Conservation (phyloP, 2,797 vertebrate genomes). For the Chelidonichthys spinosus region DNA sequence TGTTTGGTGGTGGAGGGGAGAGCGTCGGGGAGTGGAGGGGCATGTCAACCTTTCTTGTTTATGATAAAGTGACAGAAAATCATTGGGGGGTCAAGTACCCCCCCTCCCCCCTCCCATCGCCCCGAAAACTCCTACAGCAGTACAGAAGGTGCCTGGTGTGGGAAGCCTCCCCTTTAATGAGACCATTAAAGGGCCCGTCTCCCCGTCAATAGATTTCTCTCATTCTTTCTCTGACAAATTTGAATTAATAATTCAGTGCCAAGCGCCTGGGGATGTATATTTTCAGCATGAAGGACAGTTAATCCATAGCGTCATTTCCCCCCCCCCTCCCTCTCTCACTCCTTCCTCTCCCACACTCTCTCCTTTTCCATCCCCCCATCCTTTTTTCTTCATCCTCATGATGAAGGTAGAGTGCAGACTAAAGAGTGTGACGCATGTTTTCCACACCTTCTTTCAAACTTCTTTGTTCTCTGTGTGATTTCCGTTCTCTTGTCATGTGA, state of each 20-base stretch:
- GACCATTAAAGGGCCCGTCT: constrained; percentile 86
- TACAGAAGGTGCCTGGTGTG: constrained; percentile 77
- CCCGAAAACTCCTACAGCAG: constrained; percentile 82
- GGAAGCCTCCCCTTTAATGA: constrained; percentile 86
- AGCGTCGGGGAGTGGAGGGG: constrained; percentile 53
- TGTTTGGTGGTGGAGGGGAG: constrained; percentile 62
- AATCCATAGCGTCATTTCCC: constrained; percentile 86
- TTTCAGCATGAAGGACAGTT: constrained; percentile 90
- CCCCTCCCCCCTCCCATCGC: constrained; percentile 69
- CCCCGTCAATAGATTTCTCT: constrained; percentile 86
- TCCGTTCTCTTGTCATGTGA: constrained; percentile 40
- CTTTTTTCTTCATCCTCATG: constrained; percentile 60
- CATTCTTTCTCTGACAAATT: constrained; percentile 86
- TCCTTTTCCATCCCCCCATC: constrained; percentile 47
- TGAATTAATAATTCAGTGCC: constrained; percentile 91
- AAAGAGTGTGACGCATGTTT: constrained; percentile 49
- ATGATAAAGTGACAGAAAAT: constrained; percentile 88
- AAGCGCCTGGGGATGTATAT: constrained; percentile 87
- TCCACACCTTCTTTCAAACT: constrained; percentile 40
- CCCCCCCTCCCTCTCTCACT: constrained; percentile 41
- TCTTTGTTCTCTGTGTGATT: constrained; percentile 58
- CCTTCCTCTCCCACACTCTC: constrained; percentile 47
- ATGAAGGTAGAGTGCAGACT: constrained; percentile 77
- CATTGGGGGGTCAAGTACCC: constrained; percentile 85
- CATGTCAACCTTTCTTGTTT: constrained; percentile 84